Conservation (phyloP, 2,113 vertebrate species). For the Larimichthys polyactis region DNA sequence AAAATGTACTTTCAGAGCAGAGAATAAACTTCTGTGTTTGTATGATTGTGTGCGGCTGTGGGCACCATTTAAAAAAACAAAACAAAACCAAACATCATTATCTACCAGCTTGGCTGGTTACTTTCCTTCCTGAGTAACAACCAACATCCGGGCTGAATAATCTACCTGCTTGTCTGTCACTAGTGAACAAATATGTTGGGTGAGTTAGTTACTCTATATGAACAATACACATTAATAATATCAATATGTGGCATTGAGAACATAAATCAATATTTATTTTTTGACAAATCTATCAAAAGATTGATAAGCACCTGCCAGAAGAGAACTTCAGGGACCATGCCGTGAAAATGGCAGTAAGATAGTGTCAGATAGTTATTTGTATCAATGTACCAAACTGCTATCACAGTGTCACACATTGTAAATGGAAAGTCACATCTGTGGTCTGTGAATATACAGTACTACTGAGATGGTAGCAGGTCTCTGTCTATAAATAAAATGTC, state of each 20-base stretch:
- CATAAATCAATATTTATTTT: background rate
- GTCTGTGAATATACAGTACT: conserved; percentile 19
- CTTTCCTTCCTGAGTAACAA: conserved; percentile 12
- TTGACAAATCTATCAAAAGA: conserved; percentile 1
- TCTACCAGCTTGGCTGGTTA: background rate
- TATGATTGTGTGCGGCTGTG: background rate
- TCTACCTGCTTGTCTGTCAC: background rate
- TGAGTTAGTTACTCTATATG: background rate
- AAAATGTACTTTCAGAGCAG: background rate
- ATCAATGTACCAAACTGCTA: background rate
- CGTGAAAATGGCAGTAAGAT: conserved; percentile 30
- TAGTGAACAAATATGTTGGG: background rate
- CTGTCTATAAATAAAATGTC: too few relatives aligned
- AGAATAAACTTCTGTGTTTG: background rate
- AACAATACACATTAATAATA: background rate
- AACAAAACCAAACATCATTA: background rate
- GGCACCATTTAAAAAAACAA: background rate
- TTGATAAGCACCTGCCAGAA: conserved; percentile 3
- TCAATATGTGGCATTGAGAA: conserved; percentile 20
- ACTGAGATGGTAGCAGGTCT: background rate
- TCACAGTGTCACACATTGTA: background rate
- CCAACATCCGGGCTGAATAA: background rate
- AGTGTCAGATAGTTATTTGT: conserved; percentile 45
- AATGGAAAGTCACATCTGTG: conserved; percentile 23
- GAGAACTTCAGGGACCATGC: conserved; percentile 34